Percentiles rank a stretch among this genome's conserved stretches.
phyloP scores from a whole-genome alignment of 2,113 vertebrate genomes.

The Albula glossodonta region DNA sequence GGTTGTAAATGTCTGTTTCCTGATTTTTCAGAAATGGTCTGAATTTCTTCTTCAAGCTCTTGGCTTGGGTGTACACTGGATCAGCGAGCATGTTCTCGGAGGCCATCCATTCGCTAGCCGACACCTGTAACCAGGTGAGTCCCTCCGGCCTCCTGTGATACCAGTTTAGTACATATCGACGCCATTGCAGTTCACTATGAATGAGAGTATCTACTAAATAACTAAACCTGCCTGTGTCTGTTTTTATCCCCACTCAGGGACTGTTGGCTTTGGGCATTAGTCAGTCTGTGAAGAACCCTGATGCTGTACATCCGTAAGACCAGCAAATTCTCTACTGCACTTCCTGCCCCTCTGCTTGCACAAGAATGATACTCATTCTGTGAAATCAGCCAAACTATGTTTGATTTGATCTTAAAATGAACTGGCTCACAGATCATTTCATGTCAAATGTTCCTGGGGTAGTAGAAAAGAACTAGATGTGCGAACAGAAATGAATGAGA shows the following conservation, averaged over 20 bases:
- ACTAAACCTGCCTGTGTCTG: neutral
- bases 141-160: neutral
- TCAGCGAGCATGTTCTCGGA: slow-evolving; percentile 99
- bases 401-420: neutral
- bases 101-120: slow-evolving; percentile 95
- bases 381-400: neutral
- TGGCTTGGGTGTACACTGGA: slow-evolving; percentile 98
- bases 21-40: slow-evolving; percentile 85
- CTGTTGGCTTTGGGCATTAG: slow-evolving; percentile 93
- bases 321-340: neutral
- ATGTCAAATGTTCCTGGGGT: neutral
- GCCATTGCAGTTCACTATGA: neutral
- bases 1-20: slow-evolving; percentile 22
- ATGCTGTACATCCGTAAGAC: slow-evolving; percentile 90
- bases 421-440: neutral
- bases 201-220: neutral
- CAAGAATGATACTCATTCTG: neutral
- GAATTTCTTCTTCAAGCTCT: slow-evolving; percentile 97
- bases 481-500: neutral
- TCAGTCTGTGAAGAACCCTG: slow-evolving; percentile 91
- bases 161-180: neutral
- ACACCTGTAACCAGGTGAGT: slow-evolving; percentile 94
- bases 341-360: neutral
- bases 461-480: no score
- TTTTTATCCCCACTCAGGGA: slow-evolving; percentile 60